These are phyloP conservation scores for Papilio machaon DNA, from an alignment of 1,140 invertebrate genomes.

Conservation along the genomic window DNA sequence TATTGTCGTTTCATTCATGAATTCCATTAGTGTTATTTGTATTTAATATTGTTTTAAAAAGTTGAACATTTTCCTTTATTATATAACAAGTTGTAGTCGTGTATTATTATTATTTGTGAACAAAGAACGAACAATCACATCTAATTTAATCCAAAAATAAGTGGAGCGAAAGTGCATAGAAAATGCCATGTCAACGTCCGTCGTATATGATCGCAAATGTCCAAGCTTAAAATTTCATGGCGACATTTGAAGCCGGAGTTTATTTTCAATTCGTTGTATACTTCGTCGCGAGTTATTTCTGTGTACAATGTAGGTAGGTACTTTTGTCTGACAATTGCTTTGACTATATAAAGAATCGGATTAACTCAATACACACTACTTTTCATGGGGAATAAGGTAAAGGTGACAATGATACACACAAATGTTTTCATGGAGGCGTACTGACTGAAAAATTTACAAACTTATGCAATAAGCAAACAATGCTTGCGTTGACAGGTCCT, in stretches of 20 bases:
- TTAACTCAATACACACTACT: background rate
- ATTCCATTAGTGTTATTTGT: background rate
- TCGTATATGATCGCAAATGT: conserved; percentile 26
- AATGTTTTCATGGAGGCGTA: background rate
- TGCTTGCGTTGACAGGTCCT: background rate
- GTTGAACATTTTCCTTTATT: background rate
- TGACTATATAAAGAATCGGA: background rate
- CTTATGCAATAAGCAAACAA: background rate
- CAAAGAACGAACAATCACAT: background rate
- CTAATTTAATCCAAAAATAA: background rate
- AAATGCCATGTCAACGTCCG: background rate
- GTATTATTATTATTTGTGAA: background rate
- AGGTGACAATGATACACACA: too few relatives aligned
- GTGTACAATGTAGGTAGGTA: conserved; percentile 28
- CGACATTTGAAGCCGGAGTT: conserved; percentile 33
- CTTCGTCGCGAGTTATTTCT: conserved; percentile 41
- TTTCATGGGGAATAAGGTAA: background rate
- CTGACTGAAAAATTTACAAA: background rate
- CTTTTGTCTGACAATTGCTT: conserved; percentile 40
- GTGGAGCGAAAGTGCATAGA: background rate
- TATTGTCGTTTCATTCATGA: conserved; percentile 42
- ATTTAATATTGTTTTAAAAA: conserved; percentile 1
- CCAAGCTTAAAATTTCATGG: conserved; percentile 36
- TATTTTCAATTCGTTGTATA: conserved; percentile 40
- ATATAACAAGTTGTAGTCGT: too few relatives aligned